Conservation (phyloP, 2,888 invertebrate genomes). For the Andrena bicolor region DNA sequence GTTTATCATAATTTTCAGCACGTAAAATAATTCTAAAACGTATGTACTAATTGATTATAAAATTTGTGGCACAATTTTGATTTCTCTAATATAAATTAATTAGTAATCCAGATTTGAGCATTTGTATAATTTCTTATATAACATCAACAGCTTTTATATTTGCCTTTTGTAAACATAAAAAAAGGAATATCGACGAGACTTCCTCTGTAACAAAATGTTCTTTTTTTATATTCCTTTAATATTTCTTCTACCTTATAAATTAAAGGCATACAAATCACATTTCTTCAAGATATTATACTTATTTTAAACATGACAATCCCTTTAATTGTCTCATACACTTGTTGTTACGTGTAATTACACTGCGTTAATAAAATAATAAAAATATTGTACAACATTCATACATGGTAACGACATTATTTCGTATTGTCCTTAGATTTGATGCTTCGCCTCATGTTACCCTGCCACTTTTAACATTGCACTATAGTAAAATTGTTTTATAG, state of each 20-base stretch:
- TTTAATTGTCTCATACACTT: slow-evolving; percentile 15
- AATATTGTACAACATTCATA: slow-evolving; percentile 27
- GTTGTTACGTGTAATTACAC: slow-evolving; percentile 10
- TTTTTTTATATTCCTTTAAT: neutral
- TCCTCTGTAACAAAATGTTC: neutral
- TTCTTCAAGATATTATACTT: slow-evolving; percentile 1
- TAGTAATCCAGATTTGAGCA: neutral
- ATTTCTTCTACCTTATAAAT: neutral
- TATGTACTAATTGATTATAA: slow-evolving; percentile 5
- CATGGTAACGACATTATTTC: slow-evolving; percentile 5
- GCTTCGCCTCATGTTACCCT: slow-evolving; percentile 41
- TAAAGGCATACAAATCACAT: slow-evolving; percentile 5
- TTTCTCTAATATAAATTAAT: neutral
- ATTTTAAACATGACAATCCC: slow-evolving; percentile 19
- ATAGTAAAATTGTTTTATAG: slow-evolving; percentile 14
- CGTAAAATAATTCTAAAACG: slow-evolving; percentile 5
- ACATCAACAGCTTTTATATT: neutral
- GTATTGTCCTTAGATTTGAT: slow-evolving; percentile 7
- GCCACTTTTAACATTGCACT: slow-evolving; percentile 1
- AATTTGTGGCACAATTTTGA: slow-evolving; percentile 3
- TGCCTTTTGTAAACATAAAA: neutral
- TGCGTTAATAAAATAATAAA: neutral
- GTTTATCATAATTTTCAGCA: neutral
- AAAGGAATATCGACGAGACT: neutral
- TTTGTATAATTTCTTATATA: neutral